Evolutionary conservation across 2,113 vertebrate genomes (phyloP).

Genomic region (Sylvietta virens): DNA sequence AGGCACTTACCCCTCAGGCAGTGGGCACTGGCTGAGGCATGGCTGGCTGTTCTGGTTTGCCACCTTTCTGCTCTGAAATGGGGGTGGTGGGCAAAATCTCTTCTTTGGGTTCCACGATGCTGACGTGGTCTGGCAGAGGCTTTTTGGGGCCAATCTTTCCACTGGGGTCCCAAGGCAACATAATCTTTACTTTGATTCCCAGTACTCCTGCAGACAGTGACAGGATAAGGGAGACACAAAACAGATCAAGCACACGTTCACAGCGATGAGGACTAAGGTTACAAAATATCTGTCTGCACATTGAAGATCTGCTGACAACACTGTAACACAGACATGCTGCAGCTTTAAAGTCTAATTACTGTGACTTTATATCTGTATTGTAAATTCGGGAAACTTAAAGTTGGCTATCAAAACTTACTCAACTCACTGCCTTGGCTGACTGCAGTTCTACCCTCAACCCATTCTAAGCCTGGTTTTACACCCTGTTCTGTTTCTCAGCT

Average conservation of each 20-base stretch:
- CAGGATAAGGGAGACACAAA: neutral
- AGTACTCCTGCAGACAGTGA: conserved; percentile 80
- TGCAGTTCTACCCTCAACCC: neutral
- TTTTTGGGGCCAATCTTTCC: conserved; percentile 99
- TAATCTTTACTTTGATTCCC: conserved; percentile 99
- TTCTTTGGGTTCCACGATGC: conserved; percentile 98
- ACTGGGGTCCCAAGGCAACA: conserved; percentile 98
- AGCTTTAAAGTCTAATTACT: neutral
- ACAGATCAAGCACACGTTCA: fast-evolving
- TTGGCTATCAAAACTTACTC: neutral
- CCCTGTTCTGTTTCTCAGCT: neutral
- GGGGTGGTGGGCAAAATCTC: conserved; percentile 94
- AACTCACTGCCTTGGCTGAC: neutral
- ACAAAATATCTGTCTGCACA: neutral
- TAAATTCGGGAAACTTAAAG: neutral
- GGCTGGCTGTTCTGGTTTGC: conserved; percentile 91
- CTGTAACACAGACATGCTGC: fast-evolving
- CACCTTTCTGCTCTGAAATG: conserved; percentile 96
- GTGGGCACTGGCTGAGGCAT: conserved; percentile 96
- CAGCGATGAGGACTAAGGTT: neutral
- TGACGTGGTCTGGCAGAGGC: conserved; percentile 96
- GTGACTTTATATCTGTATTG: fast-evolving
- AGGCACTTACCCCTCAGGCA: conserved; percentile 78
- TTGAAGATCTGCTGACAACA: neutral
- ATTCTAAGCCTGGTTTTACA: neutral